phyloP scores from a whole-genome alignment of 2,888 invertebrate genomes.

The Oligia strigilis region DNA sequence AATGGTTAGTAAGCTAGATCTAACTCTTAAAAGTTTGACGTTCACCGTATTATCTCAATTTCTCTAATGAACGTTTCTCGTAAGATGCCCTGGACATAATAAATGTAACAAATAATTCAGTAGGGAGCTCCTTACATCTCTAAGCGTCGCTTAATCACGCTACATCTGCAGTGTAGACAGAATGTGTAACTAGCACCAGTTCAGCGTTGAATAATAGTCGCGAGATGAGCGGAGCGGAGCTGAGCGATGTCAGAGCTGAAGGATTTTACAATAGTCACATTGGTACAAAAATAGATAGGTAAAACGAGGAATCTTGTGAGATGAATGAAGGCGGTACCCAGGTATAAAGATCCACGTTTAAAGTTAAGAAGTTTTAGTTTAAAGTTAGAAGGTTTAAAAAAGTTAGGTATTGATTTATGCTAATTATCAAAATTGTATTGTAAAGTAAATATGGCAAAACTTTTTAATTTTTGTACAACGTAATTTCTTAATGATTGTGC shows the following conservation, averaged over 20 bases:
- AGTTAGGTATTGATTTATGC: not conserved
- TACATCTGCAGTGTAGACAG: constrained; percentile 43
- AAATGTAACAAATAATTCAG: constrained; percentile 49
- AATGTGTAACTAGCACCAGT: constrained; percentile 49
- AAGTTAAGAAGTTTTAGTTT: no score
- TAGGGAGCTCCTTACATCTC: constrained; percentile 28
- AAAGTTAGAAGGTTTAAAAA: no score
- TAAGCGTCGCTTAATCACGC: constrained; percentile 58
- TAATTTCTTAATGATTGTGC: no score
- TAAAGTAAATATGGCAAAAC: not conserved
- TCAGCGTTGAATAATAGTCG: constrained; percentile 24
- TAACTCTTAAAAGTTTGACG: not conserved
- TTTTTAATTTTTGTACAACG: not conserved
- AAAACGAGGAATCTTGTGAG: not conserved
- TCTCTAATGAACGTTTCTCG: not conserved
- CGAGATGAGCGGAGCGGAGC: constrained; percentile 28
- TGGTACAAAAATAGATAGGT: not conserved
- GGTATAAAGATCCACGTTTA: no score
- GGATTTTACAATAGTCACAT: constrained; percentile 5
- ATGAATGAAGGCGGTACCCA: not conserved
- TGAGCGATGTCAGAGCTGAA: not conserved
- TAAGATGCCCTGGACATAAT: constrained; percentile 20
- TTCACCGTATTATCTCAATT: not conserved
- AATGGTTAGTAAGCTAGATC: not conserved
- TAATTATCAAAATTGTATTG: not conserved